Conservation (phyloP, 2,888 invertebrate species). For the Gandaritis pyraliata region DNA sequence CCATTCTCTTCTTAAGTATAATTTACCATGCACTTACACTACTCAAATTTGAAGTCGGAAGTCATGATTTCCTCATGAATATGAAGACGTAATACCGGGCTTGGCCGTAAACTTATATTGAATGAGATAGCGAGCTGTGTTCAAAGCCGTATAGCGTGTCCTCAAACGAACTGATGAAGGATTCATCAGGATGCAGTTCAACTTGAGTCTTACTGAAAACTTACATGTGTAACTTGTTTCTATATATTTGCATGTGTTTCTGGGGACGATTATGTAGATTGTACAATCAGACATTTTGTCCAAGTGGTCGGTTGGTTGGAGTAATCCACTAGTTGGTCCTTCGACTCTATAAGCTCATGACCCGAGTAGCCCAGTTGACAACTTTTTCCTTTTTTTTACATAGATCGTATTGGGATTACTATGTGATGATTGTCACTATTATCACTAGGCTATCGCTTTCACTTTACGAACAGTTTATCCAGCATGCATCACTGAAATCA, state of each 20-base stretch:
- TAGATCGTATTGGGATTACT: no score
- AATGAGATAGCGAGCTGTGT: slow-evolving; percentile 41
- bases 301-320: no score
- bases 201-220: slow-evolving; percentile 11
- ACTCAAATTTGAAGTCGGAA: slow-evolving; percentile 27
- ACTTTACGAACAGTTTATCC: no score
- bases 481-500: no score
- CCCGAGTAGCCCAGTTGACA: no score
- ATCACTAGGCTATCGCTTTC: no score
- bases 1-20: no score
- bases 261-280: not conserved
- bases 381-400: no score
- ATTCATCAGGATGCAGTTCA: slow-evolving; percentile 27
- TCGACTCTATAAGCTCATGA: no score
- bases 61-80: slow-evolving; percentile 55
- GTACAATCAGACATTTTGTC: not conserved
- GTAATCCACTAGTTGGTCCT: no score
- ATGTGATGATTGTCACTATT: no score
- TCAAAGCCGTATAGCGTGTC: slow-evolving; percentile 17
- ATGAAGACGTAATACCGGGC: slow-evolving; percentile 51
- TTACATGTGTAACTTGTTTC: not conserved
- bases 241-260: not conserved
- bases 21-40: slow-evolving; percentile 18
- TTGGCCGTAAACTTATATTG: slow-evolving; percentile 55
- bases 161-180: slow-evolving; percentile 29